Base-by-base conservation (phyloP, 1,140 invertebrate genomes). In the Danaus plexippus region DNA sequence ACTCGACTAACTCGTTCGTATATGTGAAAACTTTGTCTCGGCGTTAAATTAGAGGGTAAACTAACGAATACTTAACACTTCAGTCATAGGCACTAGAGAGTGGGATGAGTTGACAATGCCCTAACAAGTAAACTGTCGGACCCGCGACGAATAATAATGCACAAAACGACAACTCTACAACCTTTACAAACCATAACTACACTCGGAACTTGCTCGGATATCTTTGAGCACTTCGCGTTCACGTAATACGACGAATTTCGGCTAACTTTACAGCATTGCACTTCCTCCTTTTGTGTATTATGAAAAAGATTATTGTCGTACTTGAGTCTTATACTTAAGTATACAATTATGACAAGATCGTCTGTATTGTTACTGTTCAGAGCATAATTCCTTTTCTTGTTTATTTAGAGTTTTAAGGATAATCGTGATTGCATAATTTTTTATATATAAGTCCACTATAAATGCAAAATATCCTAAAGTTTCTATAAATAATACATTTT, bases 11-110 rank as follows among this genome's bases (percentile, higher is more conserved):
- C 41, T 64, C 54, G 41, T 52, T 53, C 41, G 60, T 60, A 50
- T 61, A 55, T 55, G 61, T 60, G 66, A 72, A 67, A 64, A 32
- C 22, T 32, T 65, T 69, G 61, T 61, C 54, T 61, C 63, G 59
- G 56, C 60, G 64, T 61, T 32, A 76, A 79, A 79, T 73, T 71
- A 71, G 67, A 73, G 74, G 65, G 73, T 58, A 73, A 71, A 71
- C 67, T 73, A 59, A 54, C 55, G 55, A 57, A 67, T 64, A 71
- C 69, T 71, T 71, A 64, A 50, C 60, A 71, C 68, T 73, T 71
- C 44, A 61, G 64, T 58, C 61, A 62, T 68, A 69, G 65, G 57
- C 66, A 63, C 59, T 56, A 59, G 51, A 57, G 54, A 47, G 52
- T 40, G 55, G 53, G 57, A 59, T 47, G 57, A 63, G 66, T 66